Evolutionary conservation across 2,113 vertebrate species (phyloP).

Genomic region (Mionectes macconnelli): DNA sequence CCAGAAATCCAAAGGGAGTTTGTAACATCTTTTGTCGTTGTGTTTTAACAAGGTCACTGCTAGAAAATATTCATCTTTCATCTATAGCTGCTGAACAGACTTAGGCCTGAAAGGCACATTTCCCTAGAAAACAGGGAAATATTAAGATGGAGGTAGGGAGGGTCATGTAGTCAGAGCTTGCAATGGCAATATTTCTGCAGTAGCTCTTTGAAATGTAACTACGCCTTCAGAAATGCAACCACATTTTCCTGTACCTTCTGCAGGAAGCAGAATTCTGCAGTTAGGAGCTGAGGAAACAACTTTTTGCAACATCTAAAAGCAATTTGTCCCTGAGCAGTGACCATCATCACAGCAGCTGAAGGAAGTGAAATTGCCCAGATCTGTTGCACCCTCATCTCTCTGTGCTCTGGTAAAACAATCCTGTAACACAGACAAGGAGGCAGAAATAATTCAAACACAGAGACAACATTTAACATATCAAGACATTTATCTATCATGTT

Average conservation of each 20-base stretch:
- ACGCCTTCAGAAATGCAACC: not conserved
- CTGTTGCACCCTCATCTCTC: not conserved
- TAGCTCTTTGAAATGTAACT: not conserved
- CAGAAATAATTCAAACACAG: not conserved
- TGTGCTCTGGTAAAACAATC: not conserved
- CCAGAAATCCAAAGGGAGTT: not conserved
- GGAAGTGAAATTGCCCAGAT: not conserved
- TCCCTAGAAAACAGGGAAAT: not conserved
- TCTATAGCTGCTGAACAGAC: not conserved
- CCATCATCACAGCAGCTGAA: not conserved
- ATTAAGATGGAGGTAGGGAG: not conserved
- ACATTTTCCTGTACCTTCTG: not conserved
- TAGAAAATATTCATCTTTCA: not conserved
- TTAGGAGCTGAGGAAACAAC: not conserved
- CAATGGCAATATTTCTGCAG: not conserved
- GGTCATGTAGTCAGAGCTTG: fast-evolving
- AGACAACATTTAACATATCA: not conserved
- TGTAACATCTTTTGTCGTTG: not conserved
- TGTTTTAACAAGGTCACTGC: not conserved
- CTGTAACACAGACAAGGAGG: not conserved
- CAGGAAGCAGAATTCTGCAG: not conserved
- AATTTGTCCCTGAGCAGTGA: not conserved
- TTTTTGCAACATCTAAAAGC: not conserved
- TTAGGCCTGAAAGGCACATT: not conserved
- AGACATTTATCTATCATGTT: not conserved